Base-by-base conservation (phyloP, 2,797 vertebrate species). In the Pyrocephalus nanus region DNA sequence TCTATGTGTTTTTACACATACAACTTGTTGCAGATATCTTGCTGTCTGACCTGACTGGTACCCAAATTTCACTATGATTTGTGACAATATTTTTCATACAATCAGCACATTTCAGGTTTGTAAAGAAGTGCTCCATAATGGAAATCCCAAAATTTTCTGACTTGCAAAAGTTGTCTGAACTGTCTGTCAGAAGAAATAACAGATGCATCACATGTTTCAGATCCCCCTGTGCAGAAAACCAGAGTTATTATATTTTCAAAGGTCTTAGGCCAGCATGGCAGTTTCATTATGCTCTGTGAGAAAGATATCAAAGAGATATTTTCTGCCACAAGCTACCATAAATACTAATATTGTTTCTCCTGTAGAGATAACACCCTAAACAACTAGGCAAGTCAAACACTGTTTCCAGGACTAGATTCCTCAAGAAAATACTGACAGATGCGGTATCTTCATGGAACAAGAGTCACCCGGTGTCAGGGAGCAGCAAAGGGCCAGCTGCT, bases 381-480 rank as follows among this genome's bases (percentile, higher is more conserved):
- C 20, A 71, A 61, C 9, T 16, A 65, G 12, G 14, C 8, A 69
- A 91, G 30, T 32, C 18, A 51, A 64, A 34, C 9, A 14, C 7
- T 34, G 15, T 61, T 78, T 90, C 50, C 58, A 57, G 55, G 21
- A 43, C 11, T 15, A 1, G 4, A 38, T 53, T 67, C 32, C 29
- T 53, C 64, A 78, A 36, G 53, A 74, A 74, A 70, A 12, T 40
- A 88, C 7, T 2, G 3, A n/a, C 20, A 54, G 14, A 21, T 2
- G 15, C 3, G 10, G 1, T 15, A 32, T 19, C 20, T 62, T 62
- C 1, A 0, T 42, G 16, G 20, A 7, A 57, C 9, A 7, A 0
- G 0, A n/a, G 26, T 21, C 47, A 50, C 7, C 3, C 6, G 0
- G 25, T 6, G 12, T 3, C 0, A 0, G 47, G 30, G 30, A 87